A percentile compares a stretch with the other conserved stretches of the same genome.
These are phyloP conservation scores for Battus philenor DNA, from an alignment of 1,140 invertebrate species.

Conservation along the genomic window DNA sequence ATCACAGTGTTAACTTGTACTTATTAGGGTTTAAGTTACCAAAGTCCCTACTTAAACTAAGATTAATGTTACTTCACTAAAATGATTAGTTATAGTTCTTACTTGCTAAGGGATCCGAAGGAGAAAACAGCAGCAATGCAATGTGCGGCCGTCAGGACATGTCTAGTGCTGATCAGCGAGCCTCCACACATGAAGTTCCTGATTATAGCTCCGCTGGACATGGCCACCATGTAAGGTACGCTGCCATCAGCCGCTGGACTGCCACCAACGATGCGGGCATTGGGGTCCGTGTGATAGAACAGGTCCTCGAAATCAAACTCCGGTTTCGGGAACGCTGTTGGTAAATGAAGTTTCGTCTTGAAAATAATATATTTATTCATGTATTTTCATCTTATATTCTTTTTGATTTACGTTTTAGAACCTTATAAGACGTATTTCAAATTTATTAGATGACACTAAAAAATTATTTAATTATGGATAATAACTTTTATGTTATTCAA, in stretches of 20 bases:
- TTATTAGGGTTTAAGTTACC: neutral
- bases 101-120: conserved; percentile 2
- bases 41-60: too few relatives aligned
- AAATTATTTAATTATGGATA: too few relatives aligned
- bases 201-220: conserved; percentile 4
- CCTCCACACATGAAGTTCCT: conserved; percentile 16
- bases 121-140: conserved; percentile 9
- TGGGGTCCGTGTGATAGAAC: conserved; percentile 25
- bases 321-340: neutral
- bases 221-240: conserved; percentile 18
- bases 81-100: too few relatives aligned
- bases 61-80: too few relatives aligned
- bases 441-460: too few relatives aligned
- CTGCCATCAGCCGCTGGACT: conserved; percentile 12
- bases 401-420: too few relatives aligned
- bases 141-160: conserved; percentile 20
- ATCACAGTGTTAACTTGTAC: neutral
- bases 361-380: too few relatives aligned
- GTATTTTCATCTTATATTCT: too few relatives aligned
- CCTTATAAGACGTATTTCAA: too few relatives aligned
- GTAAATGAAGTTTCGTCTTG: too few relatives aligned
- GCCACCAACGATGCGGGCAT: conserved; percentile 21
- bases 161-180: conserved; percentile 8
- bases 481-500: too few relatives aligned
- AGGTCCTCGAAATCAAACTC: conserved; percentile 19